Percentiles rank a stretch among this genome's conserved stretches.
Conservation (phyloP, 2,888 invertebrate species). For the Tanytarsus gracilentus region DNA sequence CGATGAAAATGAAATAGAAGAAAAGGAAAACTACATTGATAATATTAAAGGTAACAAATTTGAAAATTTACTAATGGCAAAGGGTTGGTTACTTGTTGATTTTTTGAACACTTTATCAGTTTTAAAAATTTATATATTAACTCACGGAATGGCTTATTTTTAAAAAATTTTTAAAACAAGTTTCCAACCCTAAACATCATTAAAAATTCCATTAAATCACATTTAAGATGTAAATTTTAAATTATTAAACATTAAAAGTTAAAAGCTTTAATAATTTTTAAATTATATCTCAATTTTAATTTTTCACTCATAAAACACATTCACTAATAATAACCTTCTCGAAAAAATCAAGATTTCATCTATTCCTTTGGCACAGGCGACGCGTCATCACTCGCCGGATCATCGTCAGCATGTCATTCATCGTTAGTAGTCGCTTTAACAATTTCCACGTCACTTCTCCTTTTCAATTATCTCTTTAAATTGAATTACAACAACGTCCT, state of each 20-base stretch:
- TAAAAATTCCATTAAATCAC: too few relatives aligned
- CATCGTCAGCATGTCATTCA: slow-evolving; percentile 23
- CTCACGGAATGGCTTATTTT: too few relatives aligned
- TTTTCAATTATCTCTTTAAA: slow-evolving; percentile 27
- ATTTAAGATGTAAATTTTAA: neutral
- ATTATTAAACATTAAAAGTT: neutral
- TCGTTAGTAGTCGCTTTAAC: slow-evolving; percentile 22
- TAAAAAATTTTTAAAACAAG: too few relatives aligned
- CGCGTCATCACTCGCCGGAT: slow-evolving; percentile 34
- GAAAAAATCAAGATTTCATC: slow-evolving; percentile 26
- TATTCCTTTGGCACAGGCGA: slow-evolving; percentile 34
- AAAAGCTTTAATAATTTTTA: neutral
- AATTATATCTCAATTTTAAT: too few relatives aligned
- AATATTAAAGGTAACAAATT: slow-evolving; percentile 39
- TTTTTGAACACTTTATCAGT: neutral
- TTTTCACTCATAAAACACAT: too few relatives aligned
- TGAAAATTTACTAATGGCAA: neutral
- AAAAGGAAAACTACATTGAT: slow-evolving; percentile 41
- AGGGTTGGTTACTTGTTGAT: neutral
- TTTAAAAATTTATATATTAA: too few relatives aligned
- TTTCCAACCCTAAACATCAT: too few relatives aligned
- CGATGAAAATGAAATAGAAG: slow-evolving; percentile 38
- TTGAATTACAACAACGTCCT: slow-evolving; percentile 26
- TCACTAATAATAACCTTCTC: too few relatives aligned
- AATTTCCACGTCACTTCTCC: slow-evolving; percentile 26